These are phyloP conservation scores for Platorchestia sp. DNA, from an alignment of 1,140 invertebrate genomes.

Conservation along the genomic window DNA sequence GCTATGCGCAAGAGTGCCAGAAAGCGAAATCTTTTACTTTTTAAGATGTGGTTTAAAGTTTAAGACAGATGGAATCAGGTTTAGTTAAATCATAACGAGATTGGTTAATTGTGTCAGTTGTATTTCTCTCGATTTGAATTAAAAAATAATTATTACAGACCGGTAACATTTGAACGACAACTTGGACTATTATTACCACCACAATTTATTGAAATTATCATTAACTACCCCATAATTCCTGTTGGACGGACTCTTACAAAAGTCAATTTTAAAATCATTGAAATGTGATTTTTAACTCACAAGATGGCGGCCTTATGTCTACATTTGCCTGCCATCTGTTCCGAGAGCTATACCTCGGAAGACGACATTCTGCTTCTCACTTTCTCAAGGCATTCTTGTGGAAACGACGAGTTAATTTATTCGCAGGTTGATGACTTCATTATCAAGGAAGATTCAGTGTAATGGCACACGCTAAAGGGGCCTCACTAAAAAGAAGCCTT, in stretches of 20 bases:
- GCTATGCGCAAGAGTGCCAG: too few relatives aligned
- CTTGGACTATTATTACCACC: too few relatives aligned
- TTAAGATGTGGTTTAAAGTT: too few relatives aligned
- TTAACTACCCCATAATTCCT: not conserved
- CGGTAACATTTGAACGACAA: too few relatives aligned
- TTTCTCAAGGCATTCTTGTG: conserved; percentile 37
- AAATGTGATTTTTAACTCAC: not conserved
- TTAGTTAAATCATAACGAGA: too few relatives aligned
- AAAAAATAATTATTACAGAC: too few relatives aligned
- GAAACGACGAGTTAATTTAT: conserved; percentile 46
- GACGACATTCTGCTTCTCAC: conserved; percentile 11
- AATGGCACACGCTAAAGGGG: conserved; percentile 43
- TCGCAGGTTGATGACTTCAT: conserved; percentile 48
- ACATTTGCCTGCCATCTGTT: not conserved
- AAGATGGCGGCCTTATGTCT: not conserved
- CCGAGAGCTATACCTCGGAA: not conserved
- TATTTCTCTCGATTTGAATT: too few relatives aligned
- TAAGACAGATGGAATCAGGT: too few relatives aligned
- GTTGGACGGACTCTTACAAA: not conserved
- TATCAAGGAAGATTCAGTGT: conserved; percentile 47
- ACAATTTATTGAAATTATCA: not conserved
- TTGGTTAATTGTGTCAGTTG: too few relatives aligned
- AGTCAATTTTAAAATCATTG: not conserved
- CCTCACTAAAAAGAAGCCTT: conserved; percentile 43
- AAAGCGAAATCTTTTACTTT: too few relatives aligned